These are phyloP conservation scores for Cebidichthys violaceus DNA, from an alignment of 2,113 vertebrate species.

Conservation along the genomic window DNA sequence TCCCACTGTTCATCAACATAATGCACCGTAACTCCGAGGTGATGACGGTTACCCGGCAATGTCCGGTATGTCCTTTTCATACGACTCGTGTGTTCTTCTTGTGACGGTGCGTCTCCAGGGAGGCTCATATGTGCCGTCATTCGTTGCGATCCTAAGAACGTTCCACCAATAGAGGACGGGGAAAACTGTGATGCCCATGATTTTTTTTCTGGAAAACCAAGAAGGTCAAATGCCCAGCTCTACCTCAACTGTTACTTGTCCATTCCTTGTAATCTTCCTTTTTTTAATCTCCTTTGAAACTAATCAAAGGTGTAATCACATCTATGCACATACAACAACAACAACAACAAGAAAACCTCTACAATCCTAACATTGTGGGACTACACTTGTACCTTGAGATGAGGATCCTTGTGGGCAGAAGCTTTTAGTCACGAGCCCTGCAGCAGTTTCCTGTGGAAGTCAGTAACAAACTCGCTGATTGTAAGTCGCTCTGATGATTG, in stretches of 20 bases:
- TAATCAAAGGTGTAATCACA: background rate
- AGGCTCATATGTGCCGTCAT: no score
- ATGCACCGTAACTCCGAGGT: no score
- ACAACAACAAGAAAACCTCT: no score
- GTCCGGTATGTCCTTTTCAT: no score
- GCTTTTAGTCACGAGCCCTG: background rate
- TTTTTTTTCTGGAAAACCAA: background rate
- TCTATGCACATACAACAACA: background rate
- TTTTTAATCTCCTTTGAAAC: background rate
- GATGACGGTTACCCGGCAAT: no score
- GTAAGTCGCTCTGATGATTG: background rate
- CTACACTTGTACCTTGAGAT: background rate
- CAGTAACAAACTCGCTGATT: background rate
- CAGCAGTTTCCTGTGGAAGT: background rate
- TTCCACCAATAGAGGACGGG: background rate
- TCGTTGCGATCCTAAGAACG: no score
- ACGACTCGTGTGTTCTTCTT: no score
- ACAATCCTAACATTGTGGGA: background rate
- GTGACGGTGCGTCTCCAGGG: no score
- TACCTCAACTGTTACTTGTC: background rate
- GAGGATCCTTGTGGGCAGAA: background rate
- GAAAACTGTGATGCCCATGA: background rate
- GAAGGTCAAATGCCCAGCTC: background rate
- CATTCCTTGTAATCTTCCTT: background rate
- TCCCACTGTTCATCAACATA: no score